Evolutionary conservation across 2,797 vertebrate species (phyloP).

Genomic region (Podarcis lilfordi): DNA sequence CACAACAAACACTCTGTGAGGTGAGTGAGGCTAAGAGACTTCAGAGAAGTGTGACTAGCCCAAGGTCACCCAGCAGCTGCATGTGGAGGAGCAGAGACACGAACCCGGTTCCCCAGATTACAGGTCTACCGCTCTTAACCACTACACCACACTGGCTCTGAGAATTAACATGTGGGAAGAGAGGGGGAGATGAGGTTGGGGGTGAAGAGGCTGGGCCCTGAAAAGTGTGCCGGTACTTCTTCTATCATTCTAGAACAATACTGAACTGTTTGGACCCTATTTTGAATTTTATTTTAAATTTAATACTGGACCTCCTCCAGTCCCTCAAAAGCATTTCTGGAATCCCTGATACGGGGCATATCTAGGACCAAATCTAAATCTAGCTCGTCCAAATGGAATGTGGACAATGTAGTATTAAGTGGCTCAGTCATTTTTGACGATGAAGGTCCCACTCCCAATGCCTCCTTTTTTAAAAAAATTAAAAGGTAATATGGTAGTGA

Average conservation of each 20-base stretch:
- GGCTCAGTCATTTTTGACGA: background rate
- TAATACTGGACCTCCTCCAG: background rate
- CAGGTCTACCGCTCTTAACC: no score
- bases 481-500: background rate
- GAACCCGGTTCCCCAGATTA: no score
- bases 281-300: conserved; percentile 1
- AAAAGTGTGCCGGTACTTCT: background rate
- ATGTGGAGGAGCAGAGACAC: no score
- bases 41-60: no score
- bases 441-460: background rate
- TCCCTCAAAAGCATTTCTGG: background rate
- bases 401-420: background rate
- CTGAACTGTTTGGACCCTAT: background rate
- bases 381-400: background rate
- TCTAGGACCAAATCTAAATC: background rate
- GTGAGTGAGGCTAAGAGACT: no score
- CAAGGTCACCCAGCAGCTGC: no score
- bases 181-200: background rate
- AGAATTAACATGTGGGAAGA: background rate
- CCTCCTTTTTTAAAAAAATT: background rate
- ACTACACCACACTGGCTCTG: no score
- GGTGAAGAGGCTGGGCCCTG: background rate
- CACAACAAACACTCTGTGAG: no score
- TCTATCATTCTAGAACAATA: background rate
- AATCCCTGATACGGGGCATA: background rate